Base-by-base conservation (phyloP, 2,888 invertebrate genomes). In the Cheilosia grossa region DNA sequence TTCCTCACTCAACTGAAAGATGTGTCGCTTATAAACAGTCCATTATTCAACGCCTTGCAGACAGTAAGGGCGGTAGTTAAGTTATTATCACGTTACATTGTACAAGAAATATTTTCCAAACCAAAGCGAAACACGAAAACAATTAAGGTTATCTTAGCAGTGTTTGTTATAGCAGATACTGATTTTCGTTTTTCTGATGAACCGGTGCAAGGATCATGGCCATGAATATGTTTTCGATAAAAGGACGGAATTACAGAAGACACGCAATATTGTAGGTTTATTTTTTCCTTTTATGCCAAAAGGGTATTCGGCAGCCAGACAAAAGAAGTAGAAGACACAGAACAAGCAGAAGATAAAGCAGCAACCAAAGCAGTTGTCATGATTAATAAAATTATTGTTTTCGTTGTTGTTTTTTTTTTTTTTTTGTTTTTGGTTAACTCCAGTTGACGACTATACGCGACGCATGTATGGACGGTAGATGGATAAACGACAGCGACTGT, bases 311-410 rank as follows among this genome's bases (percentile, higher is more conserved):
- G 42, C 51, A n/a, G 21, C 56, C 61, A 69, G 7, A 49, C 75
- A 74, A 51, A 51, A 72, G 33, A 27, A 21, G 19, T 44, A 44
- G 24, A 42, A 30, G 19, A 27, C n/a, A n/a, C 40, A 33, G 66
- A 66, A 13, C 6, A 40, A 19, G 5, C 49, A 51, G n/a, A 81
- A 69, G 61, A 69, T 63, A 27, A 69, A 63, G 56, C 33, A 75
- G 63, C 47, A 58, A 56, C 56, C 59, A 58, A 64, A 70, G 75
- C 75, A 70, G 69, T 81, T 81, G 81, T 75, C 81, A 75, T 81
- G 81, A 81, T 81, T 75, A 81, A 75, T 81, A 81, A 81, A 81
- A 75, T 81, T 81, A 75, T 75, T 81, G 61, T 81, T 74, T 73
- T 80, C 37, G 17, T n/a, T n/a, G 54, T 59, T 47, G 2, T 24